phyloP scores from a whole-genome alignment of 1,140 invertebrate genomes.

The Drosophila ohnishii region DNA sequence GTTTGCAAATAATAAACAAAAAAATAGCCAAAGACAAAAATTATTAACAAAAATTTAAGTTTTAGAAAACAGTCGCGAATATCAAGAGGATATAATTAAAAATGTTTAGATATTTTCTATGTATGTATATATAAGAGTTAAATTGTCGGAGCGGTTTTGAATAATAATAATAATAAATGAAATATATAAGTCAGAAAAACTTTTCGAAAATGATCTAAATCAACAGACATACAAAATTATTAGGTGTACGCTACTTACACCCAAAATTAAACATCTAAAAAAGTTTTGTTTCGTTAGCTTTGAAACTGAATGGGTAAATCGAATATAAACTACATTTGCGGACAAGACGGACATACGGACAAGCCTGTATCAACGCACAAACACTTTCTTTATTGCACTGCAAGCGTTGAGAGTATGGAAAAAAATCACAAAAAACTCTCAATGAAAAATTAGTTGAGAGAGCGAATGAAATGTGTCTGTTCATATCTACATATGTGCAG shows the following conservation, averaged over 20 bases:
- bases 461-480: conserved; percentile 29
- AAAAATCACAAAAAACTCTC: conserved; percentile 13
- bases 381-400: conserved; percentile 1
- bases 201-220: too few species aligned
- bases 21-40: not conserved
- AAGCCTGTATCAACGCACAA: too few species aligned
- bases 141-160: too few species aligned
- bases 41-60: not conserved
- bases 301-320: too few species aligned
- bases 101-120: too few species aligned
- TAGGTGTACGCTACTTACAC: not conserved
- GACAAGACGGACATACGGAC: not conserved
- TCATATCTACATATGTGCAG: conserved; percentile 14
- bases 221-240: not conserved
- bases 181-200: too few species aligned
- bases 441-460: conserved; percentile 47
- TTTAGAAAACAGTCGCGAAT: too few species aligned
- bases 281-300: not conserved
- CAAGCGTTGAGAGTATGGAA: conserved; percentile 3
- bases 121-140: too few species aligned
- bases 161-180: too few species aligned
- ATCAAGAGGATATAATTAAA: too few species aligned
- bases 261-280: not conserved
- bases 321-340: not conserved
- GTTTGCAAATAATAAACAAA: not conserved